Base-by-base conservation (phyloP, 2,888 invertebrate species). In the Tipula confusa region DNA sequence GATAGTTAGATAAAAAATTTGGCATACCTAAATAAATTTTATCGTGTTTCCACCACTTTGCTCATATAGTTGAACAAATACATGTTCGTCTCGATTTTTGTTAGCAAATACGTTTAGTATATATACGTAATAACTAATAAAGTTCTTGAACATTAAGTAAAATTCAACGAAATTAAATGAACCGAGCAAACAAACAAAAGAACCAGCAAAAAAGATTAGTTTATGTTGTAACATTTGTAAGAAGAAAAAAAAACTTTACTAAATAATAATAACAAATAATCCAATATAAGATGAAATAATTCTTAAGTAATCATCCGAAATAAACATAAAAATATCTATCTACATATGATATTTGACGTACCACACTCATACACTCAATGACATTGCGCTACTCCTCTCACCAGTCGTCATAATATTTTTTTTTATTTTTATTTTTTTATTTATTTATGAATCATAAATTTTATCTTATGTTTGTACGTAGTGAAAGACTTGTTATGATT, bases 281-380 rank as follows among this genome's bases (percentile, higher is more conserved):
- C 64, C 64, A 64, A 64, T 64, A 24, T 64, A 64, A 64, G 64
- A 64, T 64, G 64, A 24, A 64, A 64, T 64, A 64, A 64, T 24
- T 64, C 64, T 64, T 64, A 64, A 64, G 64, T 64, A 64, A 64
- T 64, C 64, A 64, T 64, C 64, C 64, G 64, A 64, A 64, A 64
- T 64, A 9, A 24, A 64, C 18, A 64, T 38, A 64, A 64, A 33
- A 7, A 24, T 64, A 64, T 64, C 64, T 43, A 36, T 11, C 0
- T 43, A 43, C 9, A 43, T 43, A 43, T 43, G 4, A 64, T 24
- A 24, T 64, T 64, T 64, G 64, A 64, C 64, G 64, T 64, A 64
- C 15, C 15, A 18, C 15, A 43, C 15, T 15, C 43, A 43, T 3
- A 43, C 43, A 64, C 64, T 64, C 24, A 64, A 64, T 64, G 64